Conservation (phyloP, 2,888 invertebrate genomes). For the Tillus elongatus region DNA sequence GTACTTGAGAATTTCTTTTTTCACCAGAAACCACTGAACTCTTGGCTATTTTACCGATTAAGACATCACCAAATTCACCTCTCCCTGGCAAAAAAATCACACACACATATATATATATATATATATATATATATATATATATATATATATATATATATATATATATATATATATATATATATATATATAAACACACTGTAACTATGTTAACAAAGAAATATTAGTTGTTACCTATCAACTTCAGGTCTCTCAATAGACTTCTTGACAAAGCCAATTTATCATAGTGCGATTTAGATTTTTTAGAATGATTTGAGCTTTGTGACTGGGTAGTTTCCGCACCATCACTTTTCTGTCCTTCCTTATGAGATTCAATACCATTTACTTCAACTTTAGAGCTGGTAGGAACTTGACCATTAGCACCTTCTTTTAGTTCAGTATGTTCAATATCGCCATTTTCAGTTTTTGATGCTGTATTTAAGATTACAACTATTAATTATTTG, state of each 20-base stretch:
- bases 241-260: conserved; percentile 59
- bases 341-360: conserved; percentile 54
- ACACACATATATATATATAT: too few species aligned
- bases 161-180: too few species aligned
- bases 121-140: background rate
- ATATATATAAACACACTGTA: too few species aligned
- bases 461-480: conserved; percentile 46
- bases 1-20: conserved; percentile 30
- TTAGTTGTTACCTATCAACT: conserved; percentile 44
- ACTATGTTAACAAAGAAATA: too few species aligned
- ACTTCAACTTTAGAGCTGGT: conserved; percentile 41
- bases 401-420: conserved; percentile 49
- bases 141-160: too few species aligned
- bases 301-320: conserved; percentile 48
- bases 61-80: conserved; percentile 88
- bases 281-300: conserved; percentile 54
- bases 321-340: conserved; percentile 57
- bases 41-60: conserved; percentile 55
- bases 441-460: conserved; percentile 53
- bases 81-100: conserved; percentile 64
- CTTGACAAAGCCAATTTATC: conserved; percentile 71
- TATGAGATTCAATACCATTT: conserved; percentile 52
- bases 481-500: too few species aligned
- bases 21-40: conserved; percentile 24
- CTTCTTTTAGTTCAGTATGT: conserved; percentile 51